Base-by-base conservation (phyloP, 2,797 vertebrate species). In the Gymnodraco acuticeps region DNA sequence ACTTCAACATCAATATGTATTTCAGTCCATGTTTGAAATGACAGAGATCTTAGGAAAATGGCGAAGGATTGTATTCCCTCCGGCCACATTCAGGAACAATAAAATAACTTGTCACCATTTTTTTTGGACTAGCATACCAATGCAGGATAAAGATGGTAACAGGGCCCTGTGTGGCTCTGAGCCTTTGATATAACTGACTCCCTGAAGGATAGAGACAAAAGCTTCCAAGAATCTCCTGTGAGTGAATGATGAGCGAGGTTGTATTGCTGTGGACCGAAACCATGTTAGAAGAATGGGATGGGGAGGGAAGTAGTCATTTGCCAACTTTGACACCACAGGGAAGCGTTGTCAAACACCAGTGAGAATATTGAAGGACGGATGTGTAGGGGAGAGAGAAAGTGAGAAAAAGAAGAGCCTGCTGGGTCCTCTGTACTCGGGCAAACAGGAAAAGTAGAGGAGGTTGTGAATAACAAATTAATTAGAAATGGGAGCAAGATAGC, bases 381-480 rank as follows among this genome's bases (percentile, higher is more conserved):
- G 70, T 64, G 64, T 59, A 69, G 47, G 64, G 64, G 65, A 64
- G 58, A 54, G 69, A 43, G 61, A 62, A 54, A 81, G 73, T 71
- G 69, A 60, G 73, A 79, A 77, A 75, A 66, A 82, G 60, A 75
- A 62, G 20, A 42, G 77, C 78, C 87, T 77, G 79, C 79, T 70
- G 82, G 83, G 85, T 83, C 67, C 52, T 74, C 80, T 81, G 78
- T 83, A 85, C 76, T 78, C 47, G 59, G 70, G 81, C 88, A 90
- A 86, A 89, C 70, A 68, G 84, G 87, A 82, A 90, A 89, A 87
- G 83, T 73, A 82, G 83, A 55, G 61, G 77, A 87, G 86, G 89
- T 86, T 87, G 90, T 90, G 93, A 95, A 93, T 94, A 95, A 95
- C 94, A 94, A 95, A 95, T 95, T 95, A 93, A 95, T 95, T 94